Conservation (phyloP, 2,888 invertebrate species). For the Philhelius pedissequus region DNA sequence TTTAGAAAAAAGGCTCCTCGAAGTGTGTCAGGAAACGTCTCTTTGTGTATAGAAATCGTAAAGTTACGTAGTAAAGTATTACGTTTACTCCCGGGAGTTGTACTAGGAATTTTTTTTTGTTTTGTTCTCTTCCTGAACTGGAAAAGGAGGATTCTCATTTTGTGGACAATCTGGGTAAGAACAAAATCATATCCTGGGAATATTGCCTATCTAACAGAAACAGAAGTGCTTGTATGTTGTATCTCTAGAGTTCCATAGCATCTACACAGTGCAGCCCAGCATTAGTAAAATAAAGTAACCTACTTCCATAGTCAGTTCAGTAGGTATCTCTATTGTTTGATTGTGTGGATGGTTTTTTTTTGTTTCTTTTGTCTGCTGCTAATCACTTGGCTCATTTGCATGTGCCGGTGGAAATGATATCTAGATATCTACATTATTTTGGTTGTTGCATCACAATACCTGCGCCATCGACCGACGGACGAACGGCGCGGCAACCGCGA, state of each 20-base stretch:
- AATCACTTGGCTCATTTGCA: slow-evolving; percentile 62
- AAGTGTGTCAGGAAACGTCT: slow-evolving; percentile 53
- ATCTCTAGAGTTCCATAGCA: background rate
- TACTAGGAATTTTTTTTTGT: slow-evolving; percentile 9
- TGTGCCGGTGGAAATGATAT: slow-evolving; percentile 37
- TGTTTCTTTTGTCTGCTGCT: slow-evolving; percentile 56
- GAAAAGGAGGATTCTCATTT: background rate
- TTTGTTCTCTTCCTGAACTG: background rate
- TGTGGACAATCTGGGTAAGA: slow-evolving; percentile 59
- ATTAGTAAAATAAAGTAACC: slow-evolving; percentile 30
- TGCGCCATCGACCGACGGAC: background rate
- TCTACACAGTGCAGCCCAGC: background rate
- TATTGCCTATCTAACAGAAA: background rate
- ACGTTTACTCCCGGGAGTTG: slow-evolving; percentile 54
- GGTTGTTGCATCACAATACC: slow-evolving; percentile 34
- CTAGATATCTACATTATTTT: background rate
- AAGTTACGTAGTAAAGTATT: slow-evolving; percentile 23
- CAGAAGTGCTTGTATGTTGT: background rate
- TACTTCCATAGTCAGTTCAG: slow-evolving; percentile 23
- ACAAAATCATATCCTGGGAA: slow-evolving; percentile 46
- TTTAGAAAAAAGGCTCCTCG: background rate
- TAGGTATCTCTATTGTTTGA: slow-evolving; percentile 12
- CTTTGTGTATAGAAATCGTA: slow-evolving; percentile 1
- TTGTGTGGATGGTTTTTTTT: slow-evolving; percentile 20
- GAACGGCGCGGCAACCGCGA: too few relatives aligned